Conservation (phyloP, 2,113 vertebrate species). For the Serilophus lunatus region DNA sequence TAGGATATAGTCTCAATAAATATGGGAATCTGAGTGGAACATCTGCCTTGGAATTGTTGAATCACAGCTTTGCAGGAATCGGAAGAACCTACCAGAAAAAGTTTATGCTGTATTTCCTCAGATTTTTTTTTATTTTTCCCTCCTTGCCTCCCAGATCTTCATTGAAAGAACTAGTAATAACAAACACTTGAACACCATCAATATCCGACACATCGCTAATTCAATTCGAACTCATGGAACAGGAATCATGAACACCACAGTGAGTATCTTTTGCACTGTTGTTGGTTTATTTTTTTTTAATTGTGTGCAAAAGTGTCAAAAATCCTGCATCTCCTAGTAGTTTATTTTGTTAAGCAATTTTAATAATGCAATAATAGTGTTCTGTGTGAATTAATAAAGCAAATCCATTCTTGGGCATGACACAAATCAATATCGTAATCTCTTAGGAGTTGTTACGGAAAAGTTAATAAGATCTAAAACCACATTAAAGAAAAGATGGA, state of each 20-base stretch:
- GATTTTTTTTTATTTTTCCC: background rate
- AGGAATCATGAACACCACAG: constrained; percentile 99
- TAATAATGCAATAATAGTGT: background rate
- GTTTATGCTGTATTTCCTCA: background rate
- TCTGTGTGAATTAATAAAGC: background rate
- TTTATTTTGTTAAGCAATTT: background rate
- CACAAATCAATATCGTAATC: background rate
- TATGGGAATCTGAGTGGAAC: background rate
- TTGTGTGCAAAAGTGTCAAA: background rate
- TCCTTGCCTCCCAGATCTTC: constrained; percentile 82
- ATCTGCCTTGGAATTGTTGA: background rate
- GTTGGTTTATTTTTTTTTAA: background rate
- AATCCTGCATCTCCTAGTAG: background rate
- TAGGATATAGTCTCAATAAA: background rate
- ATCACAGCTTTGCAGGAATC: background rate
- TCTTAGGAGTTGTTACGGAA: background rate
- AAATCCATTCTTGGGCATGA: background rate
- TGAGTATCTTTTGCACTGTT: constrained; percentile 65
- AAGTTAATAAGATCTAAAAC: background rate
- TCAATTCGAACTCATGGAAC: constrained; percentile 98
- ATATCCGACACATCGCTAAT: constrained; percentile 97
- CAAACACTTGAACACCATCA: constrained; percentile 99
- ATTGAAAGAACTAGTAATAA: constrained; percentile 98
- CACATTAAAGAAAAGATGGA: background rate
- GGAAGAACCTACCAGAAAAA: background rate